These are phyloP conservation scores for Parelbella ahira DNA, from an alignment of 2,888 invertebrate genomes.

Conservation along the genomic window DNA sequence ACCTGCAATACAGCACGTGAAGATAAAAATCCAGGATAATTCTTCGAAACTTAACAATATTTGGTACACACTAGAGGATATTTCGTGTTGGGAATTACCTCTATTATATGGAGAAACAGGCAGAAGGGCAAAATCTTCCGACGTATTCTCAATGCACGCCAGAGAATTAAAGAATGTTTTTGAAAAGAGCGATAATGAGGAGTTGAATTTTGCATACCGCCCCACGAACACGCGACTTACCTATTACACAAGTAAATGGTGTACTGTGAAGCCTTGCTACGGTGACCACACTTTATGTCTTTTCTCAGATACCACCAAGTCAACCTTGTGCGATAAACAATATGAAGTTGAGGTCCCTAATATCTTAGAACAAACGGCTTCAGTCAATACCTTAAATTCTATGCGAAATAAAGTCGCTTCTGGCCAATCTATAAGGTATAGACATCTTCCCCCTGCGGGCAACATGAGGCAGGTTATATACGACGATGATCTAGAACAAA, in stretches of 20 bases:
- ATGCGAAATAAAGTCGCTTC: constrained; percentile 67
- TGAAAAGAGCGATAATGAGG: constrained; percentile 28
- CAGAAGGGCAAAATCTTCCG: constrained; percentile 29
- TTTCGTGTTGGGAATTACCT: constrained; percentile 66
- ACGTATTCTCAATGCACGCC: constrained; percentile 49
- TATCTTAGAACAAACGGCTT: constrained; percentile 45
- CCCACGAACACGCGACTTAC: too few species aligned
- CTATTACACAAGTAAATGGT: constrained; percentile 55
- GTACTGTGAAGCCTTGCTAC: constrained; percentile 57
- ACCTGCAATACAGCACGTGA: constrained; percentile 41
- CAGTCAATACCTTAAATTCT: constrained; percentile 62
- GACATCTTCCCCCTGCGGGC: constrained; percentile 57
- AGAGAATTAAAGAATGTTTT: constrained; percentile 48
- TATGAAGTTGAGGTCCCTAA: constrained; percentile 48
- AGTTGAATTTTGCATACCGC: constrained; percentile 12
- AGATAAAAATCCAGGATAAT: constrained; percentile 23
- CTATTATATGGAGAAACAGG: constrained; percentile 53
- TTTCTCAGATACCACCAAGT: constrained; percentile 42
- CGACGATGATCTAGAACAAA: constrained; percentile 60
- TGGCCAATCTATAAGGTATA: constrained; percentile 46
- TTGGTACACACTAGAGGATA: constrained; percentile 63
- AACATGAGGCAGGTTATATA: constrained; percentile 68
- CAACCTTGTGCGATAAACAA: constrained; percentile 47
- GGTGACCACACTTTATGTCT: constrained; percentile 70
- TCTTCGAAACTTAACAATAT: constrained; percentile 29